These are phyloP conservation scores for Hesperophylax magnus DNA, from an alignment of 1,140 invertebrate genomes.

Conservation along the genomic window DNA sequence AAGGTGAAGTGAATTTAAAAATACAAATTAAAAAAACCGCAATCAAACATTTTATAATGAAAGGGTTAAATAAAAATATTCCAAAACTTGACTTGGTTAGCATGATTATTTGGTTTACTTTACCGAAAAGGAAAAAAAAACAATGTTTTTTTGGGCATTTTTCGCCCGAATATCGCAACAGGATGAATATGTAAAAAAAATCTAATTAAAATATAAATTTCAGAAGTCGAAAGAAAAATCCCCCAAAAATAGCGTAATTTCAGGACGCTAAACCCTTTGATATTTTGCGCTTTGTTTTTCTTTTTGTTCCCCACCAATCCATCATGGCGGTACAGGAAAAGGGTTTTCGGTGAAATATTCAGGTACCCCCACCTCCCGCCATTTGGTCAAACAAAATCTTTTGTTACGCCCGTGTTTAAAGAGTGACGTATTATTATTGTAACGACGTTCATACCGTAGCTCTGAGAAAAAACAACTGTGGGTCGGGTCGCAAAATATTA, in stretches of 20 bases:
- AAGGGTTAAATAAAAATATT: too few species aligned
- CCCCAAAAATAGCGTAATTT: neutral
- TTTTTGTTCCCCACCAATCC: slow-evolving; percentile 40
- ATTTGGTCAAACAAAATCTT: slow-evolving; percentile 42
- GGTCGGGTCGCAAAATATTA: too few species aligned
- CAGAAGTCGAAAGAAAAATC: neutral
- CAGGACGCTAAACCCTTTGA: slow-evolving; percentile 5
- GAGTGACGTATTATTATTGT: slow-evolving; percentile 5
- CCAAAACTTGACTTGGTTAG: too few species aligned
- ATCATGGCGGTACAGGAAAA: slow-evolving; percentile 32
- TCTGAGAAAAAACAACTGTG: too few species aligned
- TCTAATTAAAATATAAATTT: neutral
- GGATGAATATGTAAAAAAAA: too few species aligned
- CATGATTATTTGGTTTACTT: too few species aligned
- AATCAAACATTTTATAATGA: too few species aligned
- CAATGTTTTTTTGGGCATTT: too few species aligned
- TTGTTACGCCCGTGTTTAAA: slow-evolving; percentile 32
- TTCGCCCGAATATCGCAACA: too few species aligned
- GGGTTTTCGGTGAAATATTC: slow-evolving; percentile 22
- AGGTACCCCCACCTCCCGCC: slow-evolving; percentile 1
- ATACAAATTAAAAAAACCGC: too few species aligned
- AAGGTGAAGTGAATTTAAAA: too few species aligned
- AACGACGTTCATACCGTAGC: neutral
- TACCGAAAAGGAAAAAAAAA: too few species aligned
- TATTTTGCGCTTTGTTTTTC: slow-evolving; percentile 18